phyloP scores from a whole-genome alignment of 2,113 vertebrate genomes.

The Percopsis transmontana region DNA sequence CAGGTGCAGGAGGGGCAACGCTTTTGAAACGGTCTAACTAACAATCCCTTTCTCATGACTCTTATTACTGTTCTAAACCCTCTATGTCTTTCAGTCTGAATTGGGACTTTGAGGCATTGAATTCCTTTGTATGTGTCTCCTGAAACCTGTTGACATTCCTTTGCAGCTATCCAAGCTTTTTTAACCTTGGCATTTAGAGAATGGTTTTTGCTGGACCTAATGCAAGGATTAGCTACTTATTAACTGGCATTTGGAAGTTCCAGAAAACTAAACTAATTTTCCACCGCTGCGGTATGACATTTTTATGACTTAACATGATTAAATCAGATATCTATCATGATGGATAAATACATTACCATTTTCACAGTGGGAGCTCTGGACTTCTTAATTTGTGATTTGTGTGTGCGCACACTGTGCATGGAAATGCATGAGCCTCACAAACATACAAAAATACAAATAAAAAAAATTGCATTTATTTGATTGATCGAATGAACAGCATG shows the following conservation, averaged over 20 bases:
- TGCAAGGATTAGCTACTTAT: conserved; percentile 28
- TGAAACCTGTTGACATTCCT: conserved; percentile 21
- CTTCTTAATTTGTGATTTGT: background rate
- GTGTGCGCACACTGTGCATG: background rate
- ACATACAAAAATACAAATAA: conserved; percentile 4
- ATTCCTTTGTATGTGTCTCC: too few relatives aligned
- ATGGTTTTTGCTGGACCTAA: conserved; percentile 13
- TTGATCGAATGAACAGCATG: too few relatives aligned
- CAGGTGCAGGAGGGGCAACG: too few relatives aligned
- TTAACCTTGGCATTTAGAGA: conserved; percentile 32
- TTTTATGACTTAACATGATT: conserved; percentile 7
- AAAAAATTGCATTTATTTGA: background rate
- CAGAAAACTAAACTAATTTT: conserved; percentile 27
- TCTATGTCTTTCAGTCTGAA: too few relatives aligned
- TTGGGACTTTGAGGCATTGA: too few relatives aligned
- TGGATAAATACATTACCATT: conserved; percentile 2
- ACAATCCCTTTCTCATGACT: too few relatives aligned
- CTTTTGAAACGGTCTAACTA: too few relatives aligned
- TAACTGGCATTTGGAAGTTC: conserved; percentile 32
- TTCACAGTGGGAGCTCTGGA: background rate
- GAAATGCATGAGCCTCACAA: background rate
- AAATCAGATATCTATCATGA: conserved; percentile 20
- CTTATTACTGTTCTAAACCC: too few relatives aligned
- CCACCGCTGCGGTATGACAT: background rate
- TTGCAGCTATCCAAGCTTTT: conserved; percentile 3